Conservation (phyloP, 2,888 invertebrate genomes). For the Stenodera caucasica region DNA sequence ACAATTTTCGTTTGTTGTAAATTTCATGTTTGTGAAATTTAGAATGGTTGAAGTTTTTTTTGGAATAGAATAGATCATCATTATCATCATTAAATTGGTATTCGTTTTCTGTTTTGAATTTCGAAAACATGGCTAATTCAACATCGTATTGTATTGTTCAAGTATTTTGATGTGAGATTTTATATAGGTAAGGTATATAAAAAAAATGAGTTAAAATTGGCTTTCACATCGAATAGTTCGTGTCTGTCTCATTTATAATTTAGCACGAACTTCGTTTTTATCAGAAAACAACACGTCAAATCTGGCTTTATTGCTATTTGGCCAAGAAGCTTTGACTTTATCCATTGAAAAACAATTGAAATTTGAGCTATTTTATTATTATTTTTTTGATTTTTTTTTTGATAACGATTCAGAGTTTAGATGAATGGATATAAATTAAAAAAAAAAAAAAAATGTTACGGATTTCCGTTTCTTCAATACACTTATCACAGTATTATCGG, state of each 20-base stretch:
- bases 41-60: conserved; percentile 11
- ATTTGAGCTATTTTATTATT: no score
- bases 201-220: conserved; percentile 24
- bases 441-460: conserved; percentile 14
- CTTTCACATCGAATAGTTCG: conserved; percentile 23
- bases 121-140: no score
- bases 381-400: no score
- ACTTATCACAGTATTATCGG: conserved; percentile 37
- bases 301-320: conserved; percentile 10
- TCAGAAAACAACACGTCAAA: conserved; percentile 19
- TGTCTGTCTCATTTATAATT: conserved; percentile 21
- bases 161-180: no score
- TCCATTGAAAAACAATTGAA: no score
- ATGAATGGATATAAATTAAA: no score
- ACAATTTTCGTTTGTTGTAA: conserved; percentile 19
- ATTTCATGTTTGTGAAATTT: conserved; percentile 27
- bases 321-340: not conserved
- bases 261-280: conserved; percentile 20
- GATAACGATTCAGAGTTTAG: no score
- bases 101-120: no score
- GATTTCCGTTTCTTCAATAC: conserved; percentile 23
- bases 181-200: not conserved
- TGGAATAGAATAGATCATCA: no score
- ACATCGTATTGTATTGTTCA: no score
- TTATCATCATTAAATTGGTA: no score